Conservation (phyloP, 2,888 invertebrate species). For the Reticulitermes lucifugus region DNA sequence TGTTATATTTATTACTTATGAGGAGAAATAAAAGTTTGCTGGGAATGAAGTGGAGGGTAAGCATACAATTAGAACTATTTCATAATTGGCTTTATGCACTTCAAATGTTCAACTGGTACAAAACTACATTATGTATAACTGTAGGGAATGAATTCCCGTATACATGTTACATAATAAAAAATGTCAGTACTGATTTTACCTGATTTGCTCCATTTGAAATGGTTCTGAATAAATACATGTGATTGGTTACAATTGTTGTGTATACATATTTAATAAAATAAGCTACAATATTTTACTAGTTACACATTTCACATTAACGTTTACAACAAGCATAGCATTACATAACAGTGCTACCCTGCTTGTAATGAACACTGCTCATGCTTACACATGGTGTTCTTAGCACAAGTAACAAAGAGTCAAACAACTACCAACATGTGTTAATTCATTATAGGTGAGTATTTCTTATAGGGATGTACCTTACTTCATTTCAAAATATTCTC, state of each 20-base stretch:
- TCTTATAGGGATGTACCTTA: background rate
- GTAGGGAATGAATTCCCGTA: background rate
- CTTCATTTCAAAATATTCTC: background rate
- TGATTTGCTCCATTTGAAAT: background rate
- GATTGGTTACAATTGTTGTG: background rate
- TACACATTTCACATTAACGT: background rate
- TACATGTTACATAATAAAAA: slow-evolving; percentile 16
- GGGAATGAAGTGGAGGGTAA: background rate
- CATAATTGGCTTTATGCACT: background rate
- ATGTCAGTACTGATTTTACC: slow-evolving; percentile 7
- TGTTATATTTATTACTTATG: no score
- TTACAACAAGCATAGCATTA: slow-evolving; percentile 3
- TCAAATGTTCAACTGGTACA: slow-evolving; percentile 22
- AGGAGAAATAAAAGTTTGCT: background rate
- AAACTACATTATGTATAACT: slow-evolving; percentile 27
- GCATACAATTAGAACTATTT: background rate
- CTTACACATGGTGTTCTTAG: background rate
- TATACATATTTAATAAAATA: slow-evolving; percentile 14
- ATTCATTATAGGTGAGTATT: no score
- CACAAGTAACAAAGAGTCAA: background rate
- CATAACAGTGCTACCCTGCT: background rate
- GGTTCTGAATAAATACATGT: background rate
- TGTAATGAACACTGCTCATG: background rate
- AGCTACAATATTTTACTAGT: background rate
- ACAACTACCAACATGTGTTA: background rate